A percentile compares a stretch with the other conserved stretches of the same genome.
Evolutionary conservation across 2,888 invertebrate species (phyloP).

Genomic region (Sepioteuthis lessoniana): DNA sequence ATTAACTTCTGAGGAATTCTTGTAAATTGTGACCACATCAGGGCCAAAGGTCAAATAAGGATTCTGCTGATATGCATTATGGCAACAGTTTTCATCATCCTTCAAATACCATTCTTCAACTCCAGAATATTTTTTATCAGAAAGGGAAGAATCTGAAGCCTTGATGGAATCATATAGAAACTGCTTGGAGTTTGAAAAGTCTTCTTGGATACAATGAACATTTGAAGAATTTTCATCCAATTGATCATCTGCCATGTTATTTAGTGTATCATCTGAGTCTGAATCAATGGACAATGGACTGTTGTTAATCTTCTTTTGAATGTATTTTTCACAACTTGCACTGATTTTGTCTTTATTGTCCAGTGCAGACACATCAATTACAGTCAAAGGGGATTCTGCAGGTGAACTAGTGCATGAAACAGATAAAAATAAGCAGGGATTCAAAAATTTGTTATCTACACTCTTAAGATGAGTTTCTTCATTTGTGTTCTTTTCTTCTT

Average conservation of each 20-base stretch:
- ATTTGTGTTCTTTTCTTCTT: not conserved
- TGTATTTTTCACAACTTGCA: not conserved
- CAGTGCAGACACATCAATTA: not conserved
- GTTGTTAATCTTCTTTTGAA: not conserved
- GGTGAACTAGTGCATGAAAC: constrained; percentile 7
- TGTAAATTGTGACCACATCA: not conserved
- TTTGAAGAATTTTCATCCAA: not conserved
- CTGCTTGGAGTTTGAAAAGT: not conserved
- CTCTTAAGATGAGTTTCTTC: not conserved
- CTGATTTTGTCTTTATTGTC: not conserved
- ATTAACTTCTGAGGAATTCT: not conserved
- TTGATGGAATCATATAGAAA: not conserved
- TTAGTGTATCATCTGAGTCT: not conserved
- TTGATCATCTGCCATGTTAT: not conserved
- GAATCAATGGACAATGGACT: not conserved
- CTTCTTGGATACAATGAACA: not conserved
- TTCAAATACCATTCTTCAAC: not conserved
- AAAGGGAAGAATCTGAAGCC: not conserved
- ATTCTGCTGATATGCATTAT: not conserved
- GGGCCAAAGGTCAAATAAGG: not conserved
- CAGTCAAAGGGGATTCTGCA: not conserved
- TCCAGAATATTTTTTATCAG: not conserved
- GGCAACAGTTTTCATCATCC: not conserved
- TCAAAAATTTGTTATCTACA: not conserved
- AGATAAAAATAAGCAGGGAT: not conserved